Evolutionary conservation across 2,113 vertebrate genomes (phyloP).

Genomic region (Onychorhynchus coronatus): DNA sequence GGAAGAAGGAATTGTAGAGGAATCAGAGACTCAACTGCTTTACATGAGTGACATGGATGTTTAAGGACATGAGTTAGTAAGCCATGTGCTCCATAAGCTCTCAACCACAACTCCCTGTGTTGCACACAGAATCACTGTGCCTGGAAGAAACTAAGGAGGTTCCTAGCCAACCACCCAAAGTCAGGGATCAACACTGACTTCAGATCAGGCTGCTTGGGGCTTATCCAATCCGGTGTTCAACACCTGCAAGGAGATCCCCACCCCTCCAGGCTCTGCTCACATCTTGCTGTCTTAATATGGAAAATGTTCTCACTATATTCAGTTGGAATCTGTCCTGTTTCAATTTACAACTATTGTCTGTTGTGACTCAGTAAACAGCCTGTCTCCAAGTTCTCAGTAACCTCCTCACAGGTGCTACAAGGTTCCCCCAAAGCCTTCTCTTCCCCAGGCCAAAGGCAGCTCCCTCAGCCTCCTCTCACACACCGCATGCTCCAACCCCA

Average conservation of each 20-base stretch:
- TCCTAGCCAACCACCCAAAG: not conserved
- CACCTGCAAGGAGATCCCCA: not conserved
- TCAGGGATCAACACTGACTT: not conserved
- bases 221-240: not conserved
- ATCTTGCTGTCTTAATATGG: not conserved
- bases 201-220: not conserved
- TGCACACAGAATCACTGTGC: not conserved
- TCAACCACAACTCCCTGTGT: not conserved
- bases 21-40: not conserved
- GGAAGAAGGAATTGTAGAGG: not conserved
- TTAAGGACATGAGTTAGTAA: not conserved
- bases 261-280: not conserved
- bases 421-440: not conserved
- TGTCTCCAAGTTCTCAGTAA: not conserved
- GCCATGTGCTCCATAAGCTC: not conserved
- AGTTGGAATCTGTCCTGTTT: not conserved
- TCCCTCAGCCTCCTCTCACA: not conserved
- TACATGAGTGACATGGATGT: rapidly evolving
- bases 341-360: not conserved
- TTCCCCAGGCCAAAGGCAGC: not conserved
- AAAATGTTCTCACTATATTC: not conserved
- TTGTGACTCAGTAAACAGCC: not conserved
- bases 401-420: not conserved
- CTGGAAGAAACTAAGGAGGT: not conserved
- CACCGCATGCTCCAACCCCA: not conserved